Base-by-base conservation (phyloP, 2,888 invertebrate species). In the Euclidia mi region DNA sequence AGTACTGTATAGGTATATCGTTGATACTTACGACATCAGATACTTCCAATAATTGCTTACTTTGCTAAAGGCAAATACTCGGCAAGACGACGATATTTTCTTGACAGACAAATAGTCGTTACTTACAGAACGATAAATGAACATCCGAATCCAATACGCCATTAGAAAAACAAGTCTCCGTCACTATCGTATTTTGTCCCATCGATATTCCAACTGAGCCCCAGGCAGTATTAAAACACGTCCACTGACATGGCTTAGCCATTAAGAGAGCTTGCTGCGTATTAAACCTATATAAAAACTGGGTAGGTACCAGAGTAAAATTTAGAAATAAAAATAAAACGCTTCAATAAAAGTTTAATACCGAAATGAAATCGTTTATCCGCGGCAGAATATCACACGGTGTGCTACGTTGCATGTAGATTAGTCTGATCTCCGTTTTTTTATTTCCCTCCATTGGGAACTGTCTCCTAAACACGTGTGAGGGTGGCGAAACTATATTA, bases 321-420 rank as follows among this genome's bases (percentile, higher is more conserved):
- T 28, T 52, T 65, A 47, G 58, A 58, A 58, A 64, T 65, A 67
- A 76, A 71, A 78, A 76, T 77, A 74, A 69, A 73, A 74, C 25
- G 68, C 44, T 56, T 41, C 37, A 56, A 55, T 64, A 69, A 72
- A 76, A 66, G 67, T 75, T 71, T 62, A 65, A 60, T 56, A 65
- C 49, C 60, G 74, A 78, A 85, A 85, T 82, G 80, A 79, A 85
- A 84, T 79, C 82, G 82, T 87, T 88, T 86, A 79, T 81, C 80
- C 76, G 70, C 69, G 75, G 75, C 75, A 65, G 81, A 80, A 80
- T 79, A 81, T 81, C 79, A 79, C 76, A 78, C 66, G 78, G 74
- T 66, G 53, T 55, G 65, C 65, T 65, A 56, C 71, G 73, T 65
- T 56, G 82, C 76, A 85, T 87, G 81, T 70, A 85, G 80, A 87